Base-by-base conservation (phyloP, 2,888 invertebrate genomes). In the Pediacus dermestoides region DNA sequence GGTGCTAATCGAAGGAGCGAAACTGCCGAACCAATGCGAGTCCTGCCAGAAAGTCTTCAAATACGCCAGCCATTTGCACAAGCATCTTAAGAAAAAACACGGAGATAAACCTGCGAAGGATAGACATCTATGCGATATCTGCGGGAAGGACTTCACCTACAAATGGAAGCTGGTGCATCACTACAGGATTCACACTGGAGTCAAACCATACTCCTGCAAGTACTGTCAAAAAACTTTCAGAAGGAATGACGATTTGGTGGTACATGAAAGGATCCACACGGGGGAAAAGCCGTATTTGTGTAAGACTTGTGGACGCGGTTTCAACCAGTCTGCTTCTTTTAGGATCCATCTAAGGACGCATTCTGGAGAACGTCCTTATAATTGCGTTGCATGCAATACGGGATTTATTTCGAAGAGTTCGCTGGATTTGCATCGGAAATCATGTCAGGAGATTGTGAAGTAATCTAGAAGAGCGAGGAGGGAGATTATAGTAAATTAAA, bases 211-310 rank as follows among this genome's bases (percentile, higher is more conserved):
- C 37, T 53, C 56, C 12, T 65, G 65, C 37, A 48, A 53, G 1
- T 61, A 63, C 27, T 67, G 67, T 38, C 54, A 52, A 32, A 67
- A 67, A 39, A 57, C 60, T 36, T 67, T 67, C 32, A 64, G 60
- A n/a, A 64, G 63, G 33, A 50, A 51, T 11, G 63, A 63, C 37
- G 61, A 78, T 64, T 63, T 79, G 50, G 74, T 75, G 11, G 66
- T 77, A 50, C 79, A 80, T 67, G 77, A 77, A 64, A 70, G 78
- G 26, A 76, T 77, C 33, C 79, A 80, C 63, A 75, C 74, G 1
- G 79, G 79, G 0, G 78, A 78, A 64, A 77, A 76, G 62, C 80
- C 80, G 22, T 75, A 78, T 64, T 71, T 74, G 41, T 80, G 79
- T 61, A 68, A 74, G 44, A 71, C 73, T 60, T 80, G 80, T 64